Base-by-base conservation (phyloP, 2,113 vertebrate genomes). In the Irena cyanogastra region DNA sequence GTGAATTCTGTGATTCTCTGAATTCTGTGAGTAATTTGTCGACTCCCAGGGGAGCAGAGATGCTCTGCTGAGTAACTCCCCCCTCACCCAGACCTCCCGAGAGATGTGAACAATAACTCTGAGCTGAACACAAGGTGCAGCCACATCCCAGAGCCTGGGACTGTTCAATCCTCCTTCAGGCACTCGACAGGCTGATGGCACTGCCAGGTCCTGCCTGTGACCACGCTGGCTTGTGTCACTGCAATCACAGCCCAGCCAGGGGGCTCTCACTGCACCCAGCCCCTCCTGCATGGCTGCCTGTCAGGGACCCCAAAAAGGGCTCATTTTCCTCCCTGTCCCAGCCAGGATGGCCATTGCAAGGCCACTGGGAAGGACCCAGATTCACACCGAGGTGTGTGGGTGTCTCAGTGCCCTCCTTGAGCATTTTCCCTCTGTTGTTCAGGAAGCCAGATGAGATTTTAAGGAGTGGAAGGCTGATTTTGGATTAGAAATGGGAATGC, bases 21-120 rank as follows among this genome's bases (percentile, higher is more conserved):
- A 54, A 35, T 11, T 35, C 23, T 59, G 23, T 59, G 57, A 70
- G 71, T 70, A 93, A 96, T 19, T 60, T 85, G 41, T 50, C 87
- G 89, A 45, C 42, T 88, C 85, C 89, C 54, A 13, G 6, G 56
- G 87, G 79, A 83, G 57, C 45, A 35, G 54, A 89, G 54, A 42
- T 89, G 88, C 87, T 74, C 75, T 77, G 71, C 86, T 91, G 81
- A 92, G 57, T 85, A 94, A 88, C 42, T 69, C 78, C 50, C 33
- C 44, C 37, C 74, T 76, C 70, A 33, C 65, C 60, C 47, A 96
- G 45, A 45, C 61, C 57, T 87, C 66, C 33, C 13, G 4, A 93
- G 78, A 77, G 81, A 72, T 65, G 35, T 0, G 0, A 89, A 30
- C 53, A 35, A 2, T 35, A 94, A 18, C n/a, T 64, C 11, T 0